These are phyloP conservation scores for Australoheros facetus DNA, from an alignment of 2,797 vertebrate genomes.

Conservation along the genomic window DNA sequence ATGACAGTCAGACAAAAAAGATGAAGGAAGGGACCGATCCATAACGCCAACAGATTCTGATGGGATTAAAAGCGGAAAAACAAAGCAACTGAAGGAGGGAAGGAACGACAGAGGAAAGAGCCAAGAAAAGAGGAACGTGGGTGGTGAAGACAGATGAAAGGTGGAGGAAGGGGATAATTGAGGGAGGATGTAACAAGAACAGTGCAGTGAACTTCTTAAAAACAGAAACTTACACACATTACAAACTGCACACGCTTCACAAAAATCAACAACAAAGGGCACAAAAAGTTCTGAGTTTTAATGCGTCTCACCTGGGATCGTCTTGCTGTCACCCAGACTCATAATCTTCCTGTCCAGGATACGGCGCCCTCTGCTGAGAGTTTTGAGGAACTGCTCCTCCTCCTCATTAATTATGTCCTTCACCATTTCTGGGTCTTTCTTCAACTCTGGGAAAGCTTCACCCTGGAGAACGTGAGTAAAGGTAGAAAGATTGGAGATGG, in stretches of 20 bases:
- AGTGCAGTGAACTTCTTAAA: neutral
- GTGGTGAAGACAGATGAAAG: neutral
- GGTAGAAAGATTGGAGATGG: neutral
- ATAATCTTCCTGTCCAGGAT: slow-evolving; percentile 97
- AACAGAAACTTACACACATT: neutral
- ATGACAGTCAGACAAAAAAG: neutral
- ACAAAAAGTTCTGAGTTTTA: neutral
- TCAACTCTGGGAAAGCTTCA: slow-evolving; percentile 94
- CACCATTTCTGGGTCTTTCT: slow-evolving; percentile 95
- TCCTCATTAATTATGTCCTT: slow-evolving; percentile 98
- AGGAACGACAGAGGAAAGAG: neutral
- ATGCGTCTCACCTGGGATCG: slow-evolving; percentile 87
- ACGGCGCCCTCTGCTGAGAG: slow-evolving; percentile 93
- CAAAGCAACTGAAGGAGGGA: neutral
- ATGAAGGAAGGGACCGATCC: neutral
- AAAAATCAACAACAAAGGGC: neutral
- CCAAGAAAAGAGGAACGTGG: neutral
- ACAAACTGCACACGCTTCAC: neutral
- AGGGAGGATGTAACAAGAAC: neutral
- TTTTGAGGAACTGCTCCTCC: slow-evolving; percentile 96
- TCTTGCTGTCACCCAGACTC: slow-evolving; percentile 88
- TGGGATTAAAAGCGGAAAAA: neutral
- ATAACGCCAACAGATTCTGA: slow-evolving; percentile 3
- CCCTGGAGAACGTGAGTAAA: slow-evolving; percentile 78
- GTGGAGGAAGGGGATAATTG: neutral